Evolutionary conservation across 2,113 vertebrate species (phyloP).

Genomic region (Mobula hypostoma): DNA sequence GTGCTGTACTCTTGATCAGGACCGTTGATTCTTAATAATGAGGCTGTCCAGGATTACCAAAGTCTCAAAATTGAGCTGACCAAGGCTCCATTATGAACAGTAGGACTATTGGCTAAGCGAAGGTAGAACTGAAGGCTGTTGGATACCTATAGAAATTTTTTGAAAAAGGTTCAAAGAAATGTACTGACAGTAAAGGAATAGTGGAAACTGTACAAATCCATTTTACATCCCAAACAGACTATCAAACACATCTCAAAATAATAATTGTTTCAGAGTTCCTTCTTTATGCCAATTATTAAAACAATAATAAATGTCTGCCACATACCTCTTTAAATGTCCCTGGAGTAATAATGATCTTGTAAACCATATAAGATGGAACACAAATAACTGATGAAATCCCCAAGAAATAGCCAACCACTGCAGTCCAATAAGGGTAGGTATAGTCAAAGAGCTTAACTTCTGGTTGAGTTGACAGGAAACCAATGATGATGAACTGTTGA

Average conservation of each 20-base stretch:
- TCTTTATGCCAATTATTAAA: neutral
- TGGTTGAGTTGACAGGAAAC: constrained; percentile 80
- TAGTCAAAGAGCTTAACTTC: constrained; percentile 82
- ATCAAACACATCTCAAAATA: constrained; percentile 1
- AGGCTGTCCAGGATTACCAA: neutral
- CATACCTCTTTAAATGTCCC: constrained; percentile 89
- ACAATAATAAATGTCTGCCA: neutral
- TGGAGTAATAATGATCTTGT: constrained; percentile 70
- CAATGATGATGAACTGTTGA: constrained; percentile 86
- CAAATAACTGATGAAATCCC: constrained; percentile 89
- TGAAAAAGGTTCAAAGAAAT: neutral
- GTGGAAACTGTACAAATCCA: neutral
- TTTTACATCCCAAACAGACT: neutral
- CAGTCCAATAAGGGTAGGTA: constrained; percentile 80
- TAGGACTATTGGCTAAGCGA: neutral
- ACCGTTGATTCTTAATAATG: no score
- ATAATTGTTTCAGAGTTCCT: neutral
- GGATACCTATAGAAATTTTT: neutral
- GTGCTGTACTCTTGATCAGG: neutral
- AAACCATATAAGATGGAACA: constrained; percentile 82
- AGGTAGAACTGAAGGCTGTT: neutral
- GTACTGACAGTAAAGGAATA: no score
- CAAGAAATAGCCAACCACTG: constrained; percentile 83
- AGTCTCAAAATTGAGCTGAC: neutral
- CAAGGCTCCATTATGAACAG: neutral